phyloP scores from a whole-genome alignment of 2,113 vertebrate species.

The Oxyura jamaicensis region DNA sequence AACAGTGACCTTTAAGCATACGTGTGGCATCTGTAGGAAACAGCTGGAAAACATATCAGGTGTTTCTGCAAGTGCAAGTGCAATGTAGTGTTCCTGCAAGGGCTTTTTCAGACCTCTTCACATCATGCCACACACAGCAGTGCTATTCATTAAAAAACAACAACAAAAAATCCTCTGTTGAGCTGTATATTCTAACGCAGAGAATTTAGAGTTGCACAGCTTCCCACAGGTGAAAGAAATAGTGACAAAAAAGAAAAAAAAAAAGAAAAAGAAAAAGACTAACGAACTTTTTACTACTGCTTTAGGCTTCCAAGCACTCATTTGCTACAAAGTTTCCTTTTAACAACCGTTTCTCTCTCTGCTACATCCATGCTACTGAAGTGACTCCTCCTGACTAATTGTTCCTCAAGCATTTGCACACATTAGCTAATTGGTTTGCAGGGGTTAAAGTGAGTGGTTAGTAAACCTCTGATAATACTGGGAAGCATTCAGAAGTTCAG shows the following conservation, averaged over 20 bases:
- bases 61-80: conserved; percentile 61
- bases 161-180: conserved; percentile 24
- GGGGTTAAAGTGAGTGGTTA: neutral
- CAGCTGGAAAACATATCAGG: conserved; percentile 53
- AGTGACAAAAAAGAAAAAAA: conserved; percentile 15
- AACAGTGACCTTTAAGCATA: conserved; percentile 73
- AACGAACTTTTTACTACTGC: conserved; percentile 25
- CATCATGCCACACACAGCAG: conserved; percentile 56
- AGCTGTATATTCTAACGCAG: conserved; percentile 38
- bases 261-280: neutral
- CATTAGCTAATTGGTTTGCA: neutral
- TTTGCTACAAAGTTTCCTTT: conserved; percentile 33
- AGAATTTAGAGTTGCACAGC: conserved; percentile 55
- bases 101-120: conserved; percentile 60
- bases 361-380: conserved; percentile 6
- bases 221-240: conserved; percentile 43
- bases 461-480: neutral
- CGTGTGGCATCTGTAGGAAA: conserved; percentile 69
- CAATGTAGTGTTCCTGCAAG: conserved; percentile 33
- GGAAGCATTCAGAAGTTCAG: neutral
- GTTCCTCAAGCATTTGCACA: neutral
- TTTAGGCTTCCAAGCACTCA: conserved; percentile 55
- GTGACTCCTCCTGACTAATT: neutral
- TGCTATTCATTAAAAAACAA: conserved; percentile 67
- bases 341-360: conserved; percentile 30